Base-by-base conservation (phyloP, 1,140 invertebrate species). In the Calliphora vicina region DNA sequence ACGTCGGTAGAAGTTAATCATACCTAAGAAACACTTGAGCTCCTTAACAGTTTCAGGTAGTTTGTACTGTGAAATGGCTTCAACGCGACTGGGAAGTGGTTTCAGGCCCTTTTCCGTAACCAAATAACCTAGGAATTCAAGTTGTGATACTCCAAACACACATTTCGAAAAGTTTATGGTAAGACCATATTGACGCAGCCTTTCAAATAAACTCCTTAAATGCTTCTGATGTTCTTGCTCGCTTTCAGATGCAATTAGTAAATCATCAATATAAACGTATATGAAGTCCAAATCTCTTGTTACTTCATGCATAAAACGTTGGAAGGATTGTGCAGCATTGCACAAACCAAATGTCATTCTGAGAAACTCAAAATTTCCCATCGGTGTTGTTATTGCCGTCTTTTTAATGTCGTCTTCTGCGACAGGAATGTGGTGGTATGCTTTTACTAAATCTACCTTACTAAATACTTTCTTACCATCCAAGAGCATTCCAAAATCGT, bases 321-420 rank as follows among this genome's bases (percentile, higher is more conserved):
- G 23, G 20, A 80, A 80, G 3, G 76, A 50, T 25, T 45, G 76
- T 45, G 42, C 76, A n/a, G 76, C 76, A 20, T 80, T 80, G 35
- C 43, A 50, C 25, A 80, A 80, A n/a, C 76, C 76, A 27, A 80
- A 80, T 20, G 76, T 26, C 76, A 80, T 50, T 43, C 15, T 50
- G 9, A 27, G 5, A 57, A 45, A 80, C 23, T 50, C 76, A 45
- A 80, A 45, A 50, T 50, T 50, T 12, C 76, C 76, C 1, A 80
- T 25, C 1, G 76, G 76, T 27, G 76, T 80, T 6, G 42, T 45
- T 45, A 45, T 26, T 80, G 76, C 35, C 3, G 76, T 80, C 29
- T 80, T 80, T 50, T 20, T 17, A 80, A 45, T 80, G 5, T n/a
- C 76, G 13, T 80, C 35, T 15, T 78, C 74, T n/a, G n/a, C 23